These are phyloP conservation scores for Melanocharis versteri DNA, from an alignment of 2,113 vertebrate species.

Conservation along the genomic window DNA sequence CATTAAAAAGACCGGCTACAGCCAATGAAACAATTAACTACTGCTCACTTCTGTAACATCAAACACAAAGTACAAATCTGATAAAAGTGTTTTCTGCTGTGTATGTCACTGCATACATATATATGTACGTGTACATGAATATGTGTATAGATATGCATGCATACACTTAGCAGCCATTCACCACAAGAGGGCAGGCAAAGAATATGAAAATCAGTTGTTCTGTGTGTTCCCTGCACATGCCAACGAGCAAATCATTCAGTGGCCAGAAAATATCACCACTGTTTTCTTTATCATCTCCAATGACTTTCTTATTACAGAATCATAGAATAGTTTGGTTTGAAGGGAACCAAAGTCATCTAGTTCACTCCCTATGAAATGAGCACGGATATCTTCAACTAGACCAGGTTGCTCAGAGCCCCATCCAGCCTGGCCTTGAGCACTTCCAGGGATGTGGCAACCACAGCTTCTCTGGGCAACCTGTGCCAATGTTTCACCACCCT, in stretches of 20 bases:
- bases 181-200: conserved; percentile 61
- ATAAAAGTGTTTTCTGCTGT: background rate
- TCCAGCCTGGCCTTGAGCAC: background rate
- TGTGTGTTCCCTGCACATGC: background rate
- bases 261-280: background rate
- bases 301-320: background rate
- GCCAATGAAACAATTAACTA: background rate
- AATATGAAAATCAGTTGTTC: background rate
- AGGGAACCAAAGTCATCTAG: background rate
- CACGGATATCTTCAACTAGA: background rate
- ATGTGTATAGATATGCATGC: too few relatives aligned
- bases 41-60: background rate
- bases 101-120: background rate
- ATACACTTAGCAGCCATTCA: background rate
- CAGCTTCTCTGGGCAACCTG: background rate
- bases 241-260: background rate
- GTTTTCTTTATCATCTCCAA: background rate
- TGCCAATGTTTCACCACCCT: background rate
- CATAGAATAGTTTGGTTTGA: background rate
- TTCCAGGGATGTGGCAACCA: background rate
- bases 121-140: background rate
- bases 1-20: background rate
- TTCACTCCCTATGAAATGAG: background rate
- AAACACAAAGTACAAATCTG: background rate
- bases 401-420: background rate